Evolutionary conservation across 2,888 invertebrate species (phyloP), one percentile per base, ranked within the genome.

Genomic region (Epirrhoe alternata): DNA sequence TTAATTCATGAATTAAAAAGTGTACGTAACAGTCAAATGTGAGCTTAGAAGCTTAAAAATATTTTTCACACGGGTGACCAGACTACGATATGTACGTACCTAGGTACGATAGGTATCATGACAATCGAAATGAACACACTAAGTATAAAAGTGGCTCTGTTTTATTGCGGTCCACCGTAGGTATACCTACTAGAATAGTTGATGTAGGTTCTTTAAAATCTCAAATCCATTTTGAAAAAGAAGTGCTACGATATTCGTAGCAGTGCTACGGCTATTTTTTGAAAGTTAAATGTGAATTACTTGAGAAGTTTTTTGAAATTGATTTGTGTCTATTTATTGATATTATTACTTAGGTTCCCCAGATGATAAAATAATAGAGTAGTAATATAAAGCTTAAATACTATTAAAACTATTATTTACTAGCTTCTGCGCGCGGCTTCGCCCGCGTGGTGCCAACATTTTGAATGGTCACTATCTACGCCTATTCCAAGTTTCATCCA

Each of bases 191-290:
- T 10, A 7, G 2, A 7, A 8, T 38, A 38, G 35, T 38, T 38
- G 35, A 10, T 8, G 35, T 8, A 10, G 7, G 10, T 8, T 38
- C 10, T 6, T 38, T 0, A 38, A 38, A 38, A 10, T 8, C 8
- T 8, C 0, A 14, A 45, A 45, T 45, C n/a, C 14, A 45, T 2
- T 14, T n/a, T 14, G 14, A 47, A 16, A 16, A 16, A 16, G 5
- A 14, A 14, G 45, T 47, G 54, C 67, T 69, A 69, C 69, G 67
- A 61, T 49, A 51, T 63, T 70, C 75, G 79, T 74, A 73, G 70
- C 70, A 66, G 61, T 69, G 74, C 78, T 79, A 79, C 76, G 75
- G 3, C 24, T 17, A 5, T 5, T 47, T 47, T 47, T 47, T 1
- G 6, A 47, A 47, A 12, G 12, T 42, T 42, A 4, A 38, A 38